These are phyloP conservation scores for Polydrusus pterygomalis DNA, from an alignment of 2,888 invertebrate species.

Conservation along the genomic window DNA sequence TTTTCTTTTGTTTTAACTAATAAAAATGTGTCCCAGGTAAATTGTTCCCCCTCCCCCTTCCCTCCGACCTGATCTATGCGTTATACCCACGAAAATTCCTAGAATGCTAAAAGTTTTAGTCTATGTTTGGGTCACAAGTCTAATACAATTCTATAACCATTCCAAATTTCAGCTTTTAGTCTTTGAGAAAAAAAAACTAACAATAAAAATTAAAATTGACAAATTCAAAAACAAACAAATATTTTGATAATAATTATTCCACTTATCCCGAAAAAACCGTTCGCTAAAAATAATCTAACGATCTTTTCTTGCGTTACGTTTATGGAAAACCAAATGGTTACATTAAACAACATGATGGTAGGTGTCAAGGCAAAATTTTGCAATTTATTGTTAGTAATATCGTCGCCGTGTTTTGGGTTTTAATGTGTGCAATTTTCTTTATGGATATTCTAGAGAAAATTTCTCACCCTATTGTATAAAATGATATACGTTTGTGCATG, in stretches of 20 bases:
- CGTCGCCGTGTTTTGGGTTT: slow-evolving; percentile 7
- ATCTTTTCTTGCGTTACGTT: slow-evolving; percentile 13
- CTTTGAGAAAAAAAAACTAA: too few species aligned
- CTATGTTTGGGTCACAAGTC: too few species aligned
- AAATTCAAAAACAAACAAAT: too few species aligned
- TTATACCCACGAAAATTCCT: too few species aligned
- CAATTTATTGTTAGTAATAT: slow-evolving; percentile 23
- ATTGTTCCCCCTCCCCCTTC: too few species aligned
- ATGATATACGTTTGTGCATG: not conserved
- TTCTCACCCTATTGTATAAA: slow-evolving; percentile 13
- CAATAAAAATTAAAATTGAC: too few species aligned
- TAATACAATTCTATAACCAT: too few species aligned
- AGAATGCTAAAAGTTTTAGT: too few species aligned
- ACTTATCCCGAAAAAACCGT: not conserved
- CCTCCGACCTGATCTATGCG: too few species aligned
- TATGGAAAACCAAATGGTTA: slow-evolving; percentile 31
- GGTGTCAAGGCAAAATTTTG: slow-evolving; percentile 36
- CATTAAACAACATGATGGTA: slow-evolving; percentile 16
- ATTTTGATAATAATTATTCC: not conserved
- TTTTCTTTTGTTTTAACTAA: too few species aligned
- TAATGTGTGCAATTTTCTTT: slow-evolving; percentile 6
- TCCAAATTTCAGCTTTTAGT: too few species aligned
- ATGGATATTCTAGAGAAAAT: not conserved
- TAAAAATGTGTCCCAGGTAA: too few species aligned
- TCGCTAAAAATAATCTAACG: slow-evolving; percentile 19